Evolutionary conservation across 2,797 vertebrate species (phyloP).

Genomic region (Thunnus albacares): DNA sequence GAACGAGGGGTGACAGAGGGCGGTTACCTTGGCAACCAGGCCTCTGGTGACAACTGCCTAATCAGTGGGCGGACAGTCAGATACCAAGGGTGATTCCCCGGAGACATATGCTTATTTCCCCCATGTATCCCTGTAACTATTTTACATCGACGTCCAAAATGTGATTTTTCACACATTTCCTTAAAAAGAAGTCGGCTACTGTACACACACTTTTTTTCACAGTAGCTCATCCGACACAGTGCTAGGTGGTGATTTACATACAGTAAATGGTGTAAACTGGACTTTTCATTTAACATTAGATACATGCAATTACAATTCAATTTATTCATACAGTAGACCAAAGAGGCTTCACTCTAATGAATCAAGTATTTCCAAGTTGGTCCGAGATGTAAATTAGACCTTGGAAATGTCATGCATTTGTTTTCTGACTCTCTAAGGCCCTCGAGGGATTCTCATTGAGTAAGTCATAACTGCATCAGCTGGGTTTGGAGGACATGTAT

Average conservation of each 20-base stretch:
- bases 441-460: not conserved
- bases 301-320: not conserved
- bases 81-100: slow-evolving; percentile 67
- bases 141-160: slow-evolving; percentile 59
- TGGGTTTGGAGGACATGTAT: not conserved
- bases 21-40: slow-evolving; percentile 79
- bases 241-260: not conserved
- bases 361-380: not conserved
- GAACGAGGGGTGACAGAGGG: slow-evolving; percentile 72
- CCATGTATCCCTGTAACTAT: slow-evolving; percentile 44
- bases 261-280: not conserved
- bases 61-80: slow-evolving; percentile 75
- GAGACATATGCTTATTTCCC: slow-evolving; percentile 58
- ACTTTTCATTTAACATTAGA: not conserved
- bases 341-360: not conserved
- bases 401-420: not conserved
- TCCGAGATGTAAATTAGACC: not conserved
- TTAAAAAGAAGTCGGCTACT: not conserved
- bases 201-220: slow-evolving; percentile 8
- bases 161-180: slow-evolving; percentile 34
- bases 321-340: not conserved
- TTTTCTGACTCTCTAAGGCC: not conserved
- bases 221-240: not conserved
- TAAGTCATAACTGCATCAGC: slow-evolving; percentile 23
- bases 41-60: slow-evolving; percentile 75